phyloP scores from a whole-genome alignment of 2,888 invertebrate genomes.

The Gortyna flavago region DNA sequence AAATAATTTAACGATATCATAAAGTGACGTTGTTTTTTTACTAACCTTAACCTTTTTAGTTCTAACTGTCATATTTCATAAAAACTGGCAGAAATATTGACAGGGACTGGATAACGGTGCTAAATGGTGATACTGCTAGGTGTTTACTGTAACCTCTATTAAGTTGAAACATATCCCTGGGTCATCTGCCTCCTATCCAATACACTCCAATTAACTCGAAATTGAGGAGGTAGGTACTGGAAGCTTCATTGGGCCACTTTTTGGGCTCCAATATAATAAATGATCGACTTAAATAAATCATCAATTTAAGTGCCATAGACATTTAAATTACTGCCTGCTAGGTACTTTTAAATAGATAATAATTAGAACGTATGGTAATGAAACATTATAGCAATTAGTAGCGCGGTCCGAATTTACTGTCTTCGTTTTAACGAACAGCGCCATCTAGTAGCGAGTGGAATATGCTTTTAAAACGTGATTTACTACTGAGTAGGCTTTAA shows the following conservation, averaged over 20 bases:
- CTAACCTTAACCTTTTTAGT: background rate
- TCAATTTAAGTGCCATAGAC: constrained; percentile 7
- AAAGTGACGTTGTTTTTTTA: background rate
- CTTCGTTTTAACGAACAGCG: constrained; percentile 17
- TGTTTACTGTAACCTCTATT: background rate
- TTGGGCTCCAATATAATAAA: background rate
- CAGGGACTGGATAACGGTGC: background rate
- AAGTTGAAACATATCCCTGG: background rate
- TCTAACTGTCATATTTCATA: background rate
- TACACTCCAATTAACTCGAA: background rate
- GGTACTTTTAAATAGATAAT: constrained; percentile 13
- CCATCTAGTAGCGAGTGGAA: constrained; percentile 50
- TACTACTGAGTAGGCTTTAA: background rate
- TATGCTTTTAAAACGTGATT: background rate
- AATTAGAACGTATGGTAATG: background rate
- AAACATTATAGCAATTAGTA: constrained; percentile 1
- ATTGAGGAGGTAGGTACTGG: background rate
- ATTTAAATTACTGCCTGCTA: background rate
- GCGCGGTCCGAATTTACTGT: background rate
- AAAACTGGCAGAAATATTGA: background rate
- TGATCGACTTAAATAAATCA: background rate
- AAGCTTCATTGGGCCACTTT: background rate
- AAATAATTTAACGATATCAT: background rate
- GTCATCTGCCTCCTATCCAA: background rate
- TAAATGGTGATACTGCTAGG: background rate